Conservation (phyloP, 2,113 vertebrate species). For the Lophotis ruficrista region DNA sequence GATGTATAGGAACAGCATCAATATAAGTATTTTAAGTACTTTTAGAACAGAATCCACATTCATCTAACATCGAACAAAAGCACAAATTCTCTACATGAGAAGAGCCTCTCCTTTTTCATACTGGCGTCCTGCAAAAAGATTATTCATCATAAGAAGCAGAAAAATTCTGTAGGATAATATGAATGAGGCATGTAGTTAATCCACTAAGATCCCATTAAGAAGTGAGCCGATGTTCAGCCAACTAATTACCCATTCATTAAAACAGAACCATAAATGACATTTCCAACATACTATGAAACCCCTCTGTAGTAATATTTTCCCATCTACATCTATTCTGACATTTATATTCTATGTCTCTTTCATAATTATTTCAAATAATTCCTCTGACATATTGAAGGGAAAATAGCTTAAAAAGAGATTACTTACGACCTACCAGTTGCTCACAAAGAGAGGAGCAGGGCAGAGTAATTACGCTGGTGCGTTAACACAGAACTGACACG, state of each 20-base stretch:
- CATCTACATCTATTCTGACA: slow-evolving; percentile 66
- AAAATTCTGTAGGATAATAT: slow-evolving; percentile 38
- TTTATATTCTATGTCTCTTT: slow-evolving; percentile 68
- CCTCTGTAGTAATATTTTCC: slow-evolving; percentile 56
- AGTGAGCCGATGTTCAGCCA: slow-evolving; percentile 42
- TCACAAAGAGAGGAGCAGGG: slow-evolving; percentile 17
- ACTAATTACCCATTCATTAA: slow-evolving; percentile 71
- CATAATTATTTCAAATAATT: slow-evolving; percentile 69
- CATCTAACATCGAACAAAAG: background rate
- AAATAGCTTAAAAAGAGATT: slow-evolving; percentile 65
- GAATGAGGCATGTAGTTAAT: slow-evolving; percentile 59
- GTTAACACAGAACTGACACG: background rate
- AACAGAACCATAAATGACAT: slow-evolving; percentile 68
- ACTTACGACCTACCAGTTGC: slow-evolving; percentile 46
- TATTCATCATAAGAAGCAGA: background rate
- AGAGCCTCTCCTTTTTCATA: background rate
- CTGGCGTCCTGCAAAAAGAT: background rate
- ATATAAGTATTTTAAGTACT: background rate
- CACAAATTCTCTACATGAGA: background rate
- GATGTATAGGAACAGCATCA: background rate
- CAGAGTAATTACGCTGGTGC: background rate
- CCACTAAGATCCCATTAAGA: slow-evolving; percentile 59
- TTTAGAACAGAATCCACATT: background rate
- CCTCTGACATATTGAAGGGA: slow-evolving; percentile 42
- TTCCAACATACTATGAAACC: slow-evolving; percentile 57